These are phyloP conservation scores for Sebastes iracundus DNA, from an alignment of 2,797 vertebrate species.

Conservation along the genomic window DNA sequence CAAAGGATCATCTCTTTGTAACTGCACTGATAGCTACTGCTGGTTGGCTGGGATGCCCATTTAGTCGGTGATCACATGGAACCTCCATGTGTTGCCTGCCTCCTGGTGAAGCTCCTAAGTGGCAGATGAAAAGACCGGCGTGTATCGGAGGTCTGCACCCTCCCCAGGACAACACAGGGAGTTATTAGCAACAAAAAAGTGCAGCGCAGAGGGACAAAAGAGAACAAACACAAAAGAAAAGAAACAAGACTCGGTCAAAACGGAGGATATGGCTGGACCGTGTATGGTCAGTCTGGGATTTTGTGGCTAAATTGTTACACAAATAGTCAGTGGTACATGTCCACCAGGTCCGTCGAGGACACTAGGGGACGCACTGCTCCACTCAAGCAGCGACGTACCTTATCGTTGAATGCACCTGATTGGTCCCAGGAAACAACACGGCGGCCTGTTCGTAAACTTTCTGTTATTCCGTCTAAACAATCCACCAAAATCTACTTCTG, in stretches of 20 bases:
- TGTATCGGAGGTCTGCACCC: not conserved
- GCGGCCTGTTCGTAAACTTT: not conserved
- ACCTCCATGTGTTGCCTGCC: slow-evolving; percentile 9
- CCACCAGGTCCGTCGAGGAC: not conserved
- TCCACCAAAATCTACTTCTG: not conserved
- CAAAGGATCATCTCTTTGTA: slow-evolving; percentile 9
- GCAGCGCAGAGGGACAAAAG: not conserved
- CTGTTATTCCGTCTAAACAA: not conserved
- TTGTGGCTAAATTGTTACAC: not conserved
- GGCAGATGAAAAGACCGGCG: slow-evolving; percentile 1
- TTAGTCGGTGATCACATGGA: slow-evolving; percentile 7
- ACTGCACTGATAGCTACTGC: slow-evolving; percentile 5
- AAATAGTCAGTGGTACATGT: not conserved
- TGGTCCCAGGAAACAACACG: not conserved
- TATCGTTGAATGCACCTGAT: not conserved
- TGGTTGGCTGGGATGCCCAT: slow-evolving; percentile 12
- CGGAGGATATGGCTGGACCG: not conserved
- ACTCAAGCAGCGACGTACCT: not conserved
- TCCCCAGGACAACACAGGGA: not conserved
- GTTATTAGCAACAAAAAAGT: not conserved
- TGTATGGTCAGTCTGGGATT: not conserved
- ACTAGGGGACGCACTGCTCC: not conserved
- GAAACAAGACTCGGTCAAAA: not conserved
- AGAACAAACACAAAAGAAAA: not conserved
- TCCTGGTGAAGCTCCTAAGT: slow-evolving; percentile 12